A percentile compares a stretch with the other conserved stretches of the same genome.
Conservation (phyloP, 2,797 vertebrate species). For the Avahi laniger region DNA sequence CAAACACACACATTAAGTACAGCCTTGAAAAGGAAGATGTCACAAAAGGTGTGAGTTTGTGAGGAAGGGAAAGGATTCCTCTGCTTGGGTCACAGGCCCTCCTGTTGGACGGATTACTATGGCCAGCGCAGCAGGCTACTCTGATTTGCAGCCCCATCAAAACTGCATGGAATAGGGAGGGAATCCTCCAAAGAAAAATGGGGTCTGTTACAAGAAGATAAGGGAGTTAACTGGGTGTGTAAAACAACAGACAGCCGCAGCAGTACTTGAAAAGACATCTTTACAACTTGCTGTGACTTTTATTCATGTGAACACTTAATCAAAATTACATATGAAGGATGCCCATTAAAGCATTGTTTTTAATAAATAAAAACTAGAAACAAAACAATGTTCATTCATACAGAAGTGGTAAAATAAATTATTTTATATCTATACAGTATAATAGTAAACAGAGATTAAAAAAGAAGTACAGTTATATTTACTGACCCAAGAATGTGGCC, state of each 20-base stretch:
- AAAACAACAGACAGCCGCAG: too few species aligned
- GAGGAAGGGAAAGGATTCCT: not conserved
- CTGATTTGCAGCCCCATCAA: not conserved
- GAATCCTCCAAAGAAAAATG: not conserved
- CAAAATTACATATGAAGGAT: not conserved
- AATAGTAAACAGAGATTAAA: not conserved
- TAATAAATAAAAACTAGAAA: conserved; percentile 5
- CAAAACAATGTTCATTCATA: not conserved
- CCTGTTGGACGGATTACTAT: not conserved
- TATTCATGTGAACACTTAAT: not conserved
- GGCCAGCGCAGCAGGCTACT: not conserved
- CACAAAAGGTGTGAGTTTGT: not conserved
- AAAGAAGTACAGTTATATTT: not conserved
- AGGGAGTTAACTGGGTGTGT: not conserved
- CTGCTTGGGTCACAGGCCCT: not conserved
- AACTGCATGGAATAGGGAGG: not conserved
- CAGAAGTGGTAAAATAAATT: not conserved
- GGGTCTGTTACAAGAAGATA: not conserved
- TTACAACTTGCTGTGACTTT: not conserved
- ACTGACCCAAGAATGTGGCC: not conserved
- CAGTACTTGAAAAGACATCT: not conserved
- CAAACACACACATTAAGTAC: not conserved
- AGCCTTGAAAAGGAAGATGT: not conserved
- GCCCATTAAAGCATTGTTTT: not conserved
- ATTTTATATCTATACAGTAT: not conserved